A percentile compares a stretch with the other conserved stretches of the same genome.
Evolutionary conservation across 2,888 invertebrate genomes (phyloP).

Genomic region (Opisthograptis luteolata): DNA sequence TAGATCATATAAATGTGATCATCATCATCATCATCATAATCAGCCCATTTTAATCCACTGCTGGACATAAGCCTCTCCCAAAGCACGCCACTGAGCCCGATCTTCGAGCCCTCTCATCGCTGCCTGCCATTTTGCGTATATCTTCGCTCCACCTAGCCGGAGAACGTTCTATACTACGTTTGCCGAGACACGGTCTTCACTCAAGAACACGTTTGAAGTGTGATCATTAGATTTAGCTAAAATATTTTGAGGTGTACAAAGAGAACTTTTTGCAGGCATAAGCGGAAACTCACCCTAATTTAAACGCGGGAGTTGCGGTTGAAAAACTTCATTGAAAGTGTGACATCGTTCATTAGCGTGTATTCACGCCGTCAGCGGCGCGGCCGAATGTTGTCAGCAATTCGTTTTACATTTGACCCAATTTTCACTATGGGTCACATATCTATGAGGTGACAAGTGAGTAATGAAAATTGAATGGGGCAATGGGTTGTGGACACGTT

Average conservation of each 20-base stretch:
- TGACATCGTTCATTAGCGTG: constrained; percentile 71
- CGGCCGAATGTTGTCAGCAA: constrained; percentile 52
- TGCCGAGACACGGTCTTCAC: too few species aligned
- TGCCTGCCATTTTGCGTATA: too few species aligned
- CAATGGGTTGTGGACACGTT: constrained; percentile 9
- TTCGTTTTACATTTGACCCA: constrained; percentile 66
- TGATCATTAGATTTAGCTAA: background rate
- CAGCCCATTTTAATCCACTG: too few species aligned
- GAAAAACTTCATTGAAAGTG: constrained; percentile 59
- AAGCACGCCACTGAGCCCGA: too few species aligned
- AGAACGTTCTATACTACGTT: too few species aligned
- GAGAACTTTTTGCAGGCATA: background rate
- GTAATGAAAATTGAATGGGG: constrained; percentile 20
- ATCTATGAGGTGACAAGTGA: constrained; percentile 21
- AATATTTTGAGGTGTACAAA: background rate
- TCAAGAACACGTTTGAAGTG: too few species aligned
- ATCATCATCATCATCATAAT: too few species aligned
- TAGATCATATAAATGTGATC: too few species aligned
- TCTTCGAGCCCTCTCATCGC: too few species aligned
- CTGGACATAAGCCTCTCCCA: too few species aligned
- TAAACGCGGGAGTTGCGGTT: constrained; percentile 30
- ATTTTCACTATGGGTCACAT: constrained; percentile 44
- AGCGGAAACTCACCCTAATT: constrained; percentile 10
- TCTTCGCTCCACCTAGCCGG: too few species aligned
- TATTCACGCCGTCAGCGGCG: constrained; percentile 64